A percentile compares a stretch with the other conserved stretches of the same genome.
Evolutionary conservation across 2,888 invertebrate species (phyloP).

Genomic region (Melanchra persicariae): DNA sequence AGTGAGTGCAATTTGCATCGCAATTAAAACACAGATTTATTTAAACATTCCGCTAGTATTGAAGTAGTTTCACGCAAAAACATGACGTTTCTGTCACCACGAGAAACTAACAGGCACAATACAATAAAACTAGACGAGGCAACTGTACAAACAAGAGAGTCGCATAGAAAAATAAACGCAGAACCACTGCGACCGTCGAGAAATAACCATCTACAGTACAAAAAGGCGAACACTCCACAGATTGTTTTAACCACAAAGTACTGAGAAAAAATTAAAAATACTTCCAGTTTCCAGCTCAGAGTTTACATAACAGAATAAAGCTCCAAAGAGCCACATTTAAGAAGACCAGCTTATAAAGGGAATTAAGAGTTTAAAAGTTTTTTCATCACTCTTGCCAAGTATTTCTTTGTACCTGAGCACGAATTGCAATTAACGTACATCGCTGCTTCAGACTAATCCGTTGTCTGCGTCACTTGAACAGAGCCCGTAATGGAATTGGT

Average conservation of each 20-base stretch:
- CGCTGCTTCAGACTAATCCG: constrained; percentile 50
- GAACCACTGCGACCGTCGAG: constrained; percentile 37
- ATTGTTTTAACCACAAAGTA: constrained; percentile 58
- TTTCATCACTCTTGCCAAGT: constrained; percentile 67
- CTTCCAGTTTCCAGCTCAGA: constrained; percentile 34
- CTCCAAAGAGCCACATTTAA: constrained; percentile 57
- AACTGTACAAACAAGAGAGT: constrained; percentile 23
- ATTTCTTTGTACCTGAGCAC: constrained; percentile 64
- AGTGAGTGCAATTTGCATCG: background rate
- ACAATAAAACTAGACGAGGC: constrained; percentile 1
- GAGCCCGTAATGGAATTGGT: constrained; percentile 53
- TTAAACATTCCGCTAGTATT: background rate
- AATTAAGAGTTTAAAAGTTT: constrained; percentile 67
- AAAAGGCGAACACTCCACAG: constrained; percentile 50
- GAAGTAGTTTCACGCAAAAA: background rate
- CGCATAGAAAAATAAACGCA: constrained; percentile 32
- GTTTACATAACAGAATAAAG: constrained; percentile 55
- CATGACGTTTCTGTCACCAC: background rate
- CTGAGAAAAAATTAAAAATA: constrained; percentile 54
- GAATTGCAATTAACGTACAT: constrained; percentile 60
- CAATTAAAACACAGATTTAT: background rate
- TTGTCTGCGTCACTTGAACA: constrained; percentile 39
- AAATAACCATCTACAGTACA: constrained; percentile 30
- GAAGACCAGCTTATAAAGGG: constrained; percentile 62
- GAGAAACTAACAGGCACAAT: constrained; percentile 13